Percentiles rank a stretch among this genome's conserved stretches.
Conservation (phyloP, 2,797 vertebrate species). For the Aldrovandia affinis region DNA sequence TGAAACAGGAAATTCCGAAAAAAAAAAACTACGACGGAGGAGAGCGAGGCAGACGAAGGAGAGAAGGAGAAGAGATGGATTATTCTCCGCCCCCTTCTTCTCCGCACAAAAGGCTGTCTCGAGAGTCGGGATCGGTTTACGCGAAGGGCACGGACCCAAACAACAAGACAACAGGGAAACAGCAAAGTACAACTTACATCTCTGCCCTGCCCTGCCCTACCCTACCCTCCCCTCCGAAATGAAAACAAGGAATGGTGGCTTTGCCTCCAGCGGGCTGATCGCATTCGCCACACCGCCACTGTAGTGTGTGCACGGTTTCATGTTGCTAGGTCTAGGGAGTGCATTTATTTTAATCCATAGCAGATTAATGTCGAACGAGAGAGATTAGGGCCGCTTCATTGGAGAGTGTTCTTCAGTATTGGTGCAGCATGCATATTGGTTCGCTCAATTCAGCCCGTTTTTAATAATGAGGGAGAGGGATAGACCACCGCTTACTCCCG, state of each 20-base stretch:
- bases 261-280: not conserved
- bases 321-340: conserved; percentile 36
- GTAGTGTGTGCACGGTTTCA: conserved; percentile 5
- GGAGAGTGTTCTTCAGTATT: conserved; percentile 21
- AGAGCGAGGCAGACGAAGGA: conserved; percentile 19
- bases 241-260: not conserved
- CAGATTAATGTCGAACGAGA: conserved; percentile 39
- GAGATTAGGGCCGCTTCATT: conserved; percentile 31
- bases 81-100: conserved; percentile 54
- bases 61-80: conserved; percentile 28
- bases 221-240: not conserved
- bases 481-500: conserved; percentile 7
- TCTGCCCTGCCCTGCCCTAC: not conserved
- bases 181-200: not conserved
- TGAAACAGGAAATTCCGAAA: conserved; percentile 45
- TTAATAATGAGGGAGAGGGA: not conserved
- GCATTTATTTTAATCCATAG: conserved; percentile 43
- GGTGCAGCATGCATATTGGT: not conserved
- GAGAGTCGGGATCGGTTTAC: conserved; percentile 33
- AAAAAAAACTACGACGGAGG: conserved; percentile 38
- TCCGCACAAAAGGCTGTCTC: conserved; percentile 29
- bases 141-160: conserved; percentile 28
- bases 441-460: not conserved
- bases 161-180: conserved; percentile 20
- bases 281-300: not conserved